Conservation (phyloP, 2,797 vertebrate species). For the Enteromius argenteus region DNA sequence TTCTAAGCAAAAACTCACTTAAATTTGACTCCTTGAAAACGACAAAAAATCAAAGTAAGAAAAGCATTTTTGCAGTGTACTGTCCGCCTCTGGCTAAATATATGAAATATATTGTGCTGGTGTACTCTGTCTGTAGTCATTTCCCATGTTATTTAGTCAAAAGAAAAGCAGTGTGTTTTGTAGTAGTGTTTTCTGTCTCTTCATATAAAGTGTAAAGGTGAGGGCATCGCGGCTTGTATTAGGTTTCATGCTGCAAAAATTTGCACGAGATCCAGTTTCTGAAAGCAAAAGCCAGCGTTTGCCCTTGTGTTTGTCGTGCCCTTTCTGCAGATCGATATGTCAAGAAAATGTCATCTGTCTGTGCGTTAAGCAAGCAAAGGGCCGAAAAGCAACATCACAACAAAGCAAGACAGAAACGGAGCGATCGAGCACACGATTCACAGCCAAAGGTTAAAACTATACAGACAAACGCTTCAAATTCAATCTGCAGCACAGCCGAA, state of each 20-base stretch:
- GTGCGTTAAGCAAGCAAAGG: conserved; percentile 69
- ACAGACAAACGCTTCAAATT: conserved; percentile 37
- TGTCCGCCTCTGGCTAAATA: not conserved
- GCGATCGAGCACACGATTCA: too few relatives aligned
- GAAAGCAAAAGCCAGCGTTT: conserved; percentile 64
- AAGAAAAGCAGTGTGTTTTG: not conserved
- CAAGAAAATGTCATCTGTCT: conserved; percentile 77
- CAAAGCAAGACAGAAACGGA: conserved; percentile 55
- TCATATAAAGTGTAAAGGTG: not conserved
- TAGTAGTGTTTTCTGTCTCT: not conserved
- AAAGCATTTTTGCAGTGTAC: too few relatives aligned
- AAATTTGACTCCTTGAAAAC: too few relatives aligned
- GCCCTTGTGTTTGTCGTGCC: conserved; percentile 66
- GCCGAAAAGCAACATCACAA: conserved; percentile 74
- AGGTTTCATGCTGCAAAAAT: conserved; percentile 42
- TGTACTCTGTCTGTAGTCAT: not conserved
- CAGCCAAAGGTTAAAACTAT: conserved; percentile 25
- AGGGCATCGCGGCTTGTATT: conserved; percentile 26
- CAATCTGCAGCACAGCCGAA: conserved; percentile 22
- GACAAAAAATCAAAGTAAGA: too few relatives aligned
- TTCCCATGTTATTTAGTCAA: not conserved
- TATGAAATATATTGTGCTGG: not conserved
- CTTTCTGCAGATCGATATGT: conserved; percentile 76
- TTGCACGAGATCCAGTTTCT: conserved; percentile 56
- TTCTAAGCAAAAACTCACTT: too few relatives aligned